Conservation (phyloP, 2,113 vertebrate species). For the Chloebia gouldiae region DNA sequence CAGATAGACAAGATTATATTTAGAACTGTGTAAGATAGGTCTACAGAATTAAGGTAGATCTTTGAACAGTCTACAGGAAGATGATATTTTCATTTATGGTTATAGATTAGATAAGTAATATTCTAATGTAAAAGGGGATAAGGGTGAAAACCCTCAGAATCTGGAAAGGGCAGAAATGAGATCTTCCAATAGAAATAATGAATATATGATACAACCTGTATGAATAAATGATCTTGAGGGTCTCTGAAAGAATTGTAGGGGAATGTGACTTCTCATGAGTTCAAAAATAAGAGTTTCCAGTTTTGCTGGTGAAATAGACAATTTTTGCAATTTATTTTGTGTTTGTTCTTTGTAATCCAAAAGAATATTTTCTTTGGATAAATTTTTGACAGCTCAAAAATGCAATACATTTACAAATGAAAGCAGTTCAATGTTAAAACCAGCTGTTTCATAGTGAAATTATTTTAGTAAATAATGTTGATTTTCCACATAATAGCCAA, state of each 20-base stretch:
- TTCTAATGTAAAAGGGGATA: not conserved
- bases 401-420: not conserved
- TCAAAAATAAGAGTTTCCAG: not conserved
- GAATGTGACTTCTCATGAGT: not conserved
- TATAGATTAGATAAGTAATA: not conserved
- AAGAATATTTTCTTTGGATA: not conserved
- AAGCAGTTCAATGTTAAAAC: not conserved
- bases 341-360: not conserved
- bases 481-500: not conserved
- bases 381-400: not conserved
- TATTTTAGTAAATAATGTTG: not conserved
- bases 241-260: not conserved
- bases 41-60: not conserved
- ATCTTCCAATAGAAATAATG: not conserved
- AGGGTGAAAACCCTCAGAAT: not conserved
- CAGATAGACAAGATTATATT: not conserved
- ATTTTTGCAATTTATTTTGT: not conserved
- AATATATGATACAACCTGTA: not conserved
- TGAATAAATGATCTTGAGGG: not conserved
- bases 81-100: not conserved
- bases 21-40: not conserved
- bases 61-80: not conserved
- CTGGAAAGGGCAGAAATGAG: not conserved
- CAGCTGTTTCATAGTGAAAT: not conserved
- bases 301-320: not conserved